Conservation (phyloP, 1,140 invertebrate species). For the Gryllus bimaculatus region DNA sequence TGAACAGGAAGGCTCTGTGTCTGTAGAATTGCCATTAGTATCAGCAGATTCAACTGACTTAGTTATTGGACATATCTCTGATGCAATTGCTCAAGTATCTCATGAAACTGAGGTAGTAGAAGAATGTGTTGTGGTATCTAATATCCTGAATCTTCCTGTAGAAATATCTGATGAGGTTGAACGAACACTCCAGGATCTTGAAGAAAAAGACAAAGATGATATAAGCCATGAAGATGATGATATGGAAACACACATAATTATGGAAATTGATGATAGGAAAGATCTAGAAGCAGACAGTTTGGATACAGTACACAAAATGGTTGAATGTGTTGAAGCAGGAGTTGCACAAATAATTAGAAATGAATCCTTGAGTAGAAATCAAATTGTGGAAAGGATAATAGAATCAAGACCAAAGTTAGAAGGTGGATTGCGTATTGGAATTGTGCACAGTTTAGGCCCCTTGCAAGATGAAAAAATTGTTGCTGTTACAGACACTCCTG, state of each 20-base stretch:
- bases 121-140: constrained; percentile 25
- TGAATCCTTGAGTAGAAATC: not conserved
- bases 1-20: not conserved
- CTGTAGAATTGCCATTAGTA: not conserved
- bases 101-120: constrained; percentile 24
- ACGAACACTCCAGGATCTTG: constrained; percentile 31
- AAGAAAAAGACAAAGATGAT: constrained; percentile 34
- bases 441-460: constrained; percentile 28
- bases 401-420: not conserved
- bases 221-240: constrained; percentile 13
- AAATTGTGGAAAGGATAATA: not conserved
- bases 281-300: not conserved
- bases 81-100: constrained; percentile 37
- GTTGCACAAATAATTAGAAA: not conserved
- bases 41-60: constrained; percentile 14
- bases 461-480: constrained; percentile 27
- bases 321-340: not conserved
- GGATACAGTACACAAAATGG: not conserved
- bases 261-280: not conserved
- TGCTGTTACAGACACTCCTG: constrained; percentile 39
- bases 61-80: constrained; percentile 45
- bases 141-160: constrained; percentile 40
- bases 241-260: not conserved
- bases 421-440: constrained; percentile 30
- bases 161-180: constrained; percentile 42